Conservation (phyloP, 2,888 invertebrate genomes). For the Ophioninae sp. region DNA sequence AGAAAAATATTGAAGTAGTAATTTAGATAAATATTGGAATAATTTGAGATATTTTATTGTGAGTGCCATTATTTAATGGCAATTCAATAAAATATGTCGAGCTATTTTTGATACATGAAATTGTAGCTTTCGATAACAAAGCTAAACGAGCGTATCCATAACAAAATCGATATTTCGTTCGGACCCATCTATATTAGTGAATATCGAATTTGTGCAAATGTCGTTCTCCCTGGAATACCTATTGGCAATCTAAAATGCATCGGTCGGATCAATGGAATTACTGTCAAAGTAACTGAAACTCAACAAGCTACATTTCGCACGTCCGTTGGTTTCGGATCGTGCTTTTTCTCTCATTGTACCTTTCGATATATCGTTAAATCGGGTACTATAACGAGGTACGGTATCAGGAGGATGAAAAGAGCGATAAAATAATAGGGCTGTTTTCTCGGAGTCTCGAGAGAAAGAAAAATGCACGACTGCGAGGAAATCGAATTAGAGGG, state of each 20-base stretch:
- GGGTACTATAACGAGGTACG: background rate
- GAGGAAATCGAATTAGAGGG: constrained; percentile 45
- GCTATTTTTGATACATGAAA: too few relatives aligned
- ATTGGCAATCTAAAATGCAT: background rate
- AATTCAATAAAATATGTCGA: too few relatives aligned
- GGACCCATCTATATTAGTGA: background rate
- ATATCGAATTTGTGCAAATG: background rate
- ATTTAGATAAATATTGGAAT: too few relatives aligned
- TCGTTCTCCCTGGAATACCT: background rate
- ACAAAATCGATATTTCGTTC: too few relatives aligned
- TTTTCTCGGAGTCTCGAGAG: background rate
- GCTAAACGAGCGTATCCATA: too few relatives aligned
- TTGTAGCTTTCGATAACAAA: too few relatives aligned
- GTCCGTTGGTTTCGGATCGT: background rate
- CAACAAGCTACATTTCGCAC: background rate
- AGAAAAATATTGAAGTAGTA: too few relatives aligned
- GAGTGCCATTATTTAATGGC: too few relatives aligned
- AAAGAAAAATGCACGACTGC: constrained; percentile 19
- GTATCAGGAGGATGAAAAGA: background rate
- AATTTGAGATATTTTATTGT: too few relatives aligned
- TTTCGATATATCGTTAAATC: background rate
- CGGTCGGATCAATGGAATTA: background rate
- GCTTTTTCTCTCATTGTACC: background rate
- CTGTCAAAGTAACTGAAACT: background rate
- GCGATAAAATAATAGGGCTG: constrained; percentile 18